phyloP scores from a whole-genome alignment of 1,140 invertebrate species.

The Ceratina australensis region DNA sequence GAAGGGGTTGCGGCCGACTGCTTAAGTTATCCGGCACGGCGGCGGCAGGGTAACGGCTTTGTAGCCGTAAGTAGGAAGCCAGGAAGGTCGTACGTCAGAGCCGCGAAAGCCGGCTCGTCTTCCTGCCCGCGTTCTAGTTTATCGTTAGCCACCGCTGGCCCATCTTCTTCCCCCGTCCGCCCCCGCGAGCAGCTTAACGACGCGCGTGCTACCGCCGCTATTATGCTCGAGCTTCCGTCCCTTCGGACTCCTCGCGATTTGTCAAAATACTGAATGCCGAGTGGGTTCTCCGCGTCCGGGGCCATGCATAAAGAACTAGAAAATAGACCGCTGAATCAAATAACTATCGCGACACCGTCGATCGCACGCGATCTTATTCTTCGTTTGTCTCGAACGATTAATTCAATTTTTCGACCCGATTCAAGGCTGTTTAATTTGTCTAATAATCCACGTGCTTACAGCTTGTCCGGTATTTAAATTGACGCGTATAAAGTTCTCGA shows the following conservation, averaged over 20 bases:
- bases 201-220: slow-evolving; percentile 14
- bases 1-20: slow-evolving; percentile 32
- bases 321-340: too few relatives aligned
- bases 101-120: slow-evolving; percentile 61
- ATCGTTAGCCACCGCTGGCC: slow-evolving; percentile 44
- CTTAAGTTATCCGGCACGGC: slow-evolving; percentile 57
- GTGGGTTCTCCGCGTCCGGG: too few relatives aligned
- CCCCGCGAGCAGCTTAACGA: background rate
- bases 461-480: background rate
- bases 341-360: too few relatives aligned
- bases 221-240: slow-evolving; percentile 12
- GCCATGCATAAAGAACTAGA: too few relatives aligned
- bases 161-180: background rate
- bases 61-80: slow-evolving; percentile 59
- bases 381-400: too few relatives aligned
- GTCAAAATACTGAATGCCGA: slow-evolving; percentile 1
- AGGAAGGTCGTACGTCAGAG: slow-evolving; percentile 65
- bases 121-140: slow-evolving; percentile 63
- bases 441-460: too few relatives aligned
- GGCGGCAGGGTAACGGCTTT: slow-evolving; percentile 46
- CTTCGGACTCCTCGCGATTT: background rate
- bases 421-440: too few relatives aligned
- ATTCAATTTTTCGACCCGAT: too few relatives aligned
- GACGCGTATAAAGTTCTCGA: slow-evolving; percentile 36
- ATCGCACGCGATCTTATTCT: too few relatives aligned